A percentile compares a stretch with the other conserved stretches of the same genome.
phyloP scores from a whole-genome alignment of 2,888 invertebrate species.

The Mesochorus sp. region DNA sequence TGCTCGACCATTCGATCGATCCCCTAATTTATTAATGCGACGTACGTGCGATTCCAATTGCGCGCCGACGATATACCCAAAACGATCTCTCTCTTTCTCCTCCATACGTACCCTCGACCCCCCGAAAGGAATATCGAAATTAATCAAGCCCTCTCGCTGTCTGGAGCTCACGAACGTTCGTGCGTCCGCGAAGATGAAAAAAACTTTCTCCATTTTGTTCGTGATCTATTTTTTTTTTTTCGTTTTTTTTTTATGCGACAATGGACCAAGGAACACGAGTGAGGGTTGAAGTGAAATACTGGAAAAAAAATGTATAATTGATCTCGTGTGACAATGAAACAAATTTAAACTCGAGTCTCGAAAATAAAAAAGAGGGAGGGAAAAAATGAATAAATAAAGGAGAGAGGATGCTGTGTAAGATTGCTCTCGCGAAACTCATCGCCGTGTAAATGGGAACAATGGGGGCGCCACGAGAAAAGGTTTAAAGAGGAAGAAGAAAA shows the following conservation, averaged over 20 bases:
- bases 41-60: conserved; percentile 61
- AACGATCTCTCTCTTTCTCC: conserved; percentile 24
- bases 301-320: neutral
- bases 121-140: conserved; percentile 51
- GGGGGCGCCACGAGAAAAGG: conserved; percentile 50
- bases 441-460: conserved; percentile 49
- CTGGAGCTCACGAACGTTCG: neutral
- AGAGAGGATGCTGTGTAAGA: neutral
- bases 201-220: conserved; percentile 5
- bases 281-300: neutral
- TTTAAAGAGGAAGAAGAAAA: neutral
- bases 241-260: neutral
- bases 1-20: conserved; percentile 54
- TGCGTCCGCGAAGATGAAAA: neutral
- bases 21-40: conserved; percentile 72
- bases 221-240: neutral
- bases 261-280: neutral
- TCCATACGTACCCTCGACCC: conserved; percentile 1
- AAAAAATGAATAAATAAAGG: conserved; percentile 5
- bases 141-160: conserved; percentile 45
- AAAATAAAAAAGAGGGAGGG: too few relatives aligned
- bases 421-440: neutral
- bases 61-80: conserved; percentile 34
- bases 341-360: neutral
- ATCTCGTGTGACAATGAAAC: conserved; percentile 17